phyloP scores from a whole-genome alignment of 2,113 vertebrate species.

The Pyxicephalus adspersus region DNA sequence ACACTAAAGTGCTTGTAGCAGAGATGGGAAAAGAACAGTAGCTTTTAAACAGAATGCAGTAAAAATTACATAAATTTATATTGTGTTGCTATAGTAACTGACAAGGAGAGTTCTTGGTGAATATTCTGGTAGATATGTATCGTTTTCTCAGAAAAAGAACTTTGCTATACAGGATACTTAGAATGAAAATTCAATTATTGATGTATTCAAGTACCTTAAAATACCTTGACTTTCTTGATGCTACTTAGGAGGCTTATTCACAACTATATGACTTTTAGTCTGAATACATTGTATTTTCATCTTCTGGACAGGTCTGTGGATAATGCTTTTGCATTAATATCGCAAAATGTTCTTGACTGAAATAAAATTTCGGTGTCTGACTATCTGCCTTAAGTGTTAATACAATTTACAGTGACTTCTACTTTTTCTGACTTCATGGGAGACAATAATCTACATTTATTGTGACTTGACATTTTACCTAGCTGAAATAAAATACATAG shows the following conservation, averaged over 20 bases:
- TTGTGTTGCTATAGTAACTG: constrained; percentile 38
- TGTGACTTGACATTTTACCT: neutral
- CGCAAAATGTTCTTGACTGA: neutral
- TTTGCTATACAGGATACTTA: constrained; percentile 30
- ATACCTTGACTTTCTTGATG: constrained; percentile 11
- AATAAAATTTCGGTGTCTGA: neutral
- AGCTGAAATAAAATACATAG: too few relatives aligned
- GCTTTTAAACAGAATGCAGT: constrained; percentile 30
- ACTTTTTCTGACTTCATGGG: neutral
- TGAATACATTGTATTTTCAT: constrained; percentile 3
- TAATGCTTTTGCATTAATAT: neutral
- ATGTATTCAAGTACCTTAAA: neutral
- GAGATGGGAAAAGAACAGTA: constrained; percentile 29
- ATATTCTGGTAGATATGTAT: neutral
- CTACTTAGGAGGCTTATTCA: constrained; percentile 31
- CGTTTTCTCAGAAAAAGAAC: neutral
- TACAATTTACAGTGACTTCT: neutral
- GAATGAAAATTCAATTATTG: constrained; percentile 25
- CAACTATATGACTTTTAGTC: constrained; percentile 8
- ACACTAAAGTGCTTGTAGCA: constrained; percentile 27
- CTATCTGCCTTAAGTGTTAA: constrained; percentile 5
- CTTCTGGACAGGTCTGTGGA: neutral
- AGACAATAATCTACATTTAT: neutral
- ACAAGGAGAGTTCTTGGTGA: constrained; percentile 6
- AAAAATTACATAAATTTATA: constrained; percentile 34